phyloP scores from a whole-genome alignment of 2,113 vertebrate genomes.

The Ariopsis seemanni region DNA sequence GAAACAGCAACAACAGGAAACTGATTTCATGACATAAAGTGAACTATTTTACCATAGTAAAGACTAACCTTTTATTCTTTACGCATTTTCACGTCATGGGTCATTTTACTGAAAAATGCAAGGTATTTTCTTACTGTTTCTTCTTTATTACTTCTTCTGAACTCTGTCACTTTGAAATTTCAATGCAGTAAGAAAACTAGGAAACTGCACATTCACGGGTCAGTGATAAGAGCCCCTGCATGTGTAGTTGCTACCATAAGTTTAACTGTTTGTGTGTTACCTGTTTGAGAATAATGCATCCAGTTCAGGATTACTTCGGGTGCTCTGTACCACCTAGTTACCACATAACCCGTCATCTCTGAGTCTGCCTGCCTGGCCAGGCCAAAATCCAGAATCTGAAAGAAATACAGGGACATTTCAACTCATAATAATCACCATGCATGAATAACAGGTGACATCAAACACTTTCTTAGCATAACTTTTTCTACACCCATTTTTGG shows the following conservation, averaged over 20 bases:
- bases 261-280: constrained; percentile 61
- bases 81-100: background rate
- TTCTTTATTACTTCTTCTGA: background rate
- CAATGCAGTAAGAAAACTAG: background rate
- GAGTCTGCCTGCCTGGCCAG: constrained; percentile 92
- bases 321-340: constrained; percentile 96
- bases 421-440: background rate
- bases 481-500: background rate
- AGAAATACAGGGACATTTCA: background rate
- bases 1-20: background rate
- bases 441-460: background rate
- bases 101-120: background rate
- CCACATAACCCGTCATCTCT: constrained; percentile 97
- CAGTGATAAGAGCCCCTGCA: background rate
- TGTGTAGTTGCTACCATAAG: background rate
- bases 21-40: background rate
- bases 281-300: constrained; percentile 97
- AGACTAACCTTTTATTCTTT: background rate
- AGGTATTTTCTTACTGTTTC: background rate
- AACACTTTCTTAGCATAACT: background rate
- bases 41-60: background rate
- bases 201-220: background rate
- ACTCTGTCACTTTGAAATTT: background rate
- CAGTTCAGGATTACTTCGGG: constrained; percentile 97
- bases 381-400: constrained; percentile 94